Evolutionary conservation across 2,113 vertebrate genomes (phyloP), one percentile per base, ranked within the genome.

Genomic region (Sturnira hondurensis): DNA sequence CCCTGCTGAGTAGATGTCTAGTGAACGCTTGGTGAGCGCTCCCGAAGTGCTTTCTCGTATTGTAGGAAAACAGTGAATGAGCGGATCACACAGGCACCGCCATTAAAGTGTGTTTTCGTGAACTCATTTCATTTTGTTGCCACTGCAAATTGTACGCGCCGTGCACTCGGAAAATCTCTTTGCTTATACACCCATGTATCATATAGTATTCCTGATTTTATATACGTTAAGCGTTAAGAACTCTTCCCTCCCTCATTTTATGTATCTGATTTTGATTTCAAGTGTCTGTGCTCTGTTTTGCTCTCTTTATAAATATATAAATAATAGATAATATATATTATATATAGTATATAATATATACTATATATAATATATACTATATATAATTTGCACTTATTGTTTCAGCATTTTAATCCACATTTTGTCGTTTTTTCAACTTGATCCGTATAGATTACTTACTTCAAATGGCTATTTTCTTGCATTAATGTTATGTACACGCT

Each of bases 261-360:
- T 28, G 10, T 33, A 63, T 86, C 22, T 91, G 17, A 93, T 93
- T 94, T 92, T 91, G 12, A 93, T 94, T 94, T 87, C 38, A 83
- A 68, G 28, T 85, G 15, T 85, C 68, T 92, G 19, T 88, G 19
- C 36, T 63, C 36, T 80, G 14, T 77, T 77, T n/a, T 50, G 74
- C 47, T 45, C 71, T 45, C 19, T 74, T 13, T 74, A 7, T 45
- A 20, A 5, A 54, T 54, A 19, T 20, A n/a, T n/a, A n/a, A n/a
- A n/a, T n/a, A n/a, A 36, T 10, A 20, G 5, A 36, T 45, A 54
- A 2, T 54, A 54, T 54, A 54, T 54, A 20, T 54, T 20, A 54
- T 54, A 19, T 20, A 20, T 54, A 52, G 20, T 54, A 19, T 20
- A 20, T 54, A 52, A 52, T 52, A 52, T 54, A 54, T 20, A 54